Evolutionary conservation across 2,888 invertebrate genomes (phyloP), one percentile per base, ranked within the genome.

Genomic region (Hemithea aestivaria): DNA sequence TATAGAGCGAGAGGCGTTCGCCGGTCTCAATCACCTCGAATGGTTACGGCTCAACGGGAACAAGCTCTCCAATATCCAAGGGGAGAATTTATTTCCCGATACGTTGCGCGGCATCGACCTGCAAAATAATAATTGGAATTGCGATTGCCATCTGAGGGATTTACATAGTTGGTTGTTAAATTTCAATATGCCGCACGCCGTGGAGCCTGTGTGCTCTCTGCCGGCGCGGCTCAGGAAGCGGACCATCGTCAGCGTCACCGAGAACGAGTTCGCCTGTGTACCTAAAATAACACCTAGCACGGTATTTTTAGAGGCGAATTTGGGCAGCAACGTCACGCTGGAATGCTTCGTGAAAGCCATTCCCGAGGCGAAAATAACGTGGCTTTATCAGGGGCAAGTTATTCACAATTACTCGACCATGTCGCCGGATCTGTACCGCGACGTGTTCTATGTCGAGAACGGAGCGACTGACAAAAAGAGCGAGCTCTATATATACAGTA

Each of bases 121-220:
- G 53, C 93, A 96, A 71, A 93, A 92, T 70, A 96, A 96, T 88
- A 93, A 93, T 51, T 96, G 96, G 96, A 90, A 91, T 55, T 96
- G 96, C 77, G 95, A 96, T 76, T 96, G 96, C 74, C 90, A 92
- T 56, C 87, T 96, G 62, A 84, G 92, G 54, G 92, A 94, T 59
- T 82, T 96, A 62, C 91, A 94, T 65, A 80, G 89, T 48, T 96
- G 96, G 95, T 88, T 96, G 58, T 88, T 89, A 52, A 91, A 90
- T 66, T 92, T 92, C 66, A 93, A 92, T 63, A 91, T 93, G 54
- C 94, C 95, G 6, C 92, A 93, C 65, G 90, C 92, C 20, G 91
- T 92, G 35, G 94, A 95, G 62, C 95, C 95, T 16, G 88, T 91
- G 63, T 96, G 96, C 73, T 89, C 90, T 36, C 88, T 90, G 30